Evolutionary conservation across 2,888 invertebrate genomes (phyloP), one percentile per base, ranked within the genome.

Genomic region (Ecdyonurus torrentis): DNA sequence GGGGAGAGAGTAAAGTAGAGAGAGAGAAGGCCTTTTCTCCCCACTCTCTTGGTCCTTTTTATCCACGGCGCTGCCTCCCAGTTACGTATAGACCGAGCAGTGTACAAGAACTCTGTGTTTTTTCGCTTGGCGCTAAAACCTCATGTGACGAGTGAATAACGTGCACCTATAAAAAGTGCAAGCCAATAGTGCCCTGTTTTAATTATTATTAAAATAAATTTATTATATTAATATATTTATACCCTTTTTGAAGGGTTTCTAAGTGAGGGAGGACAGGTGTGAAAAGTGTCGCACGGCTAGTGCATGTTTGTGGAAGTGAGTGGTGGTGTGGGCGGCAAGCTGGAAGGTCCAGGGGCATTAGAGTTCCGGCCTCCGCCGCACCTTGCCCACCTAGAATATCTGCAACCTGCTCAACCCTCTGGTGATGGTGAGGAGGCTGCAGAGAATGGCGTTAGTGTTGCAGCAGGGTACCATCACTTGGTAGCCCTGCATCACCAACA

Each of bases 351-450:
- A 52, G 63, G 59, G 52, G 59, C 52, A 52, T 59, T 63, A 18
- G 63, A 63, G 59, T 63, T 58, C 59, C 59, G 59, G 59, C 62
- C 62, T 58, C 62, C 62, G 62, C 63, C 63, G 59, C 63, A 63
- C 59, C 59, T 59, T 52, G 59, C 63, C 59, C 59, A 55, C 55
- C 55, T 55, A n/a, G 55, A 55, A n/a, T 55, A 55, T n/a, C 55
- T 55, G 20, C 55, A 55, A n/a, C 55, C 55, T n/a, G 55, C 55
- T 5, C 55, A 55, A 22, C 55, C 55, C 55, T 37, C 37, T 37
- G 55, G 55, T 7, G 55, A 55, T n/a, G 20, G 7, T 22, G 55
- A 55, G 19, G 55, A 55, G 20, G 55, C 55, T 22, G 55, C n/a
- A 5, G 55, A 55, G 55, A 22, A 20, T 22, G 22, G n/a, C 19